phyloP scores from a whole-genome alignment of 2,888 invertebrate species.

The Eristalinus sepulchralis region DNA sequence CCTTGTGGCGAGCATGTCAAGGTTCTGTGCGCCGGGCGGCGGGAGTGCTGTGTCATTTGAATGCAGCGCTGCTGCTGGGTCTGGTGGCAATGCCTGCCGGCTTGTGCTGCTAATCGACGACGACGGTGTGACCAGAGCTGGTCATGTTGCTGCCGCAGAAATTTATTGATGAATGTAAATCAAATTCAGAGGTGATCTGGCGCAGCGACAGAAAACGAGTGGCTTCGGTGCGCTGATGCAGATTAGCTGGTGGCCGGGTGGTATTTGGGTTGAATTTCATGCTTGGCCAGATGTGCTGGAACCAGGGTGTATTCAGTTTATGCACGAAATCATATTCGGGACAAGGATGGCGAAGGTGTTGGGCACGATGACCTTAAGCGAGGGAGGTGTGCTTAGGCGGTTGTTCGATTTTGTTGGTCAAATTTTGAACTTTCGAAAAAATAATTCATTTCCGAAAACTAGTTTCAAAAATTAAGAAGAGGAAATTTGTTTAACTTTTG shows the following conservation, averaged over 20 bases:
- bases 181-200: slow-evolving; percentile 23
- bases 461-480: too few relatives aligned
- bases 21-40: slow-evolving; percentile 23
- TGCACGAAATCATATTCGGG: slow-evolving; percentile 5
- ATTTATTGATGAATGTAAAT: slow-evolving; percentile 63
- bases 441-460: too few relatives aligned
- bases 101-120: slow-evolving; percentile 44
- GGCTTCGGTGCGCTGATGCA: background rate
- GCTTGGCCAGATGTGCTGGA: background rate
- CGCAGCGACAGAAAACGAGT: background rate
- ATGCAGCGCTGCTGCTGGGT: background rate
- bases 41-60: background rate
- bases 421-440: too few relatives aligned
- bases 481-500: too few relatives aligned
- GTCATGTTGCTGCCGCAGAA: slow-evolving; percentile 2
- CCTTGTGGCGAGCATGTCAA: slow-evolving; percentile 29
- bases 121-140: slow-evolving; percentile 30
- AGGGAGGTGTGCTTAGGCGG: too few relatives aligned
- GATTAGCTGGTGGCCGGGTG: background rate
- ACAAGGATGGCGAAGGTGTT: slow-evolving; percentile 1
- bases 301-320: background rate
- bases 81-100: slow-evolving; percentile 31
- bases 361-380: too few relatives aligned
- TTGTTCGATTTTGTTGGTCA: too few relatives aligned
- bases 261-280: slow-evolving; percentile 29